Percentiles rank a stretch among this genome's conserved stretches.
Evolutionary conservation across 2,113 vertebrate species (phyloP).

Genomic region (Chloroceryle aenea): DNA sequence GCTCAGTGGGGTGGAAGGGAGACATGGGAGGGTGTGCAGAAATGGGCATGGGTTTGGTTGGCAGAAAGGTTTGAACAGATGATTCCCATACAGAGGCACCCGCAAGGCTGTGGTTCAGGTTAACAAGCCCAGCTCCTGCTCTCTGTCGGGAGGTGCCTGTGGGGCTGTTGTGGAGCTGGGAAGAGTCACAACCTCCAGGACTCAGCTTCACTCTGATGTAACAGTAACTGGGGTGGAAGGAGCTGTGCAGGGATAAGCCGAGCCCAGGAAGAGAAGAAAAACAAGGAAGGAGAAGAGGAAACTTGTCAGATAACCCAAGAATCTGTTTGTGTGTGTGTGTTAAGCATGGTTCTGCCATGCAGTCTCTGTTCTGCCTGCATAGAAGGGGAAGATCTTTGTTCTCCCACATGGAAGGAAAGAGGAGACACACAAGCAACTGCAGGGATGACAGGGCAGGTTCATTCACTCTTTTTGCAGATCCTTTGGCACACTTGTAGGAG

Average conservation of each 20-base stretch:
- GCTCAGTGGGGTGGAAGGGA: neutral
- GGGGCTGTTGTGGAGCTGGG: neutral
- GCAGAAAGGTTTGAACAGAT: neutral
- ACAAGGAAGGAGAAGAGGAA: neutral
- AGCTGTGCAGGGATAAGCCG: neutral
- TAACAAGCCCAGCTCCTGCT: neutral
- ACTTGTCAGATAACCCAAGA: neutral
- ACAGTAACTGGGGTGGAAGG: neutral
- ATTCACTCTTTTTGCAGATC: neutral
- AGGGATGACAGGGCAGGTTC: neutral
- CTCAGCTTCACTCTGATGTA: neutral
- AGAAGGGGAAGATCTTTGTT: neutral
- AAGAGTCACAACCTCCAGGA: neutral
- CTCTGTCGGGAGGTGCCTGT: neutral
- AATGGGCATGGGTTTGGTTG: neutral
- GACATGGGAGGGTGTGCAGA: neutral
- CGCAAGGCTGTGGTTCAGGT: fast-evolving
- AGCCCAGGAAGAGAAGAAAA: neutral
- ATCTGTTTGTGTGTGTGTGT: neutral
- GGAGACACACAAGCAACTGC: neutral
- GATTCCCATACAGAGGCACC: neutral
- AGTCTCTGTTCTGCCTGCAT: neutral
- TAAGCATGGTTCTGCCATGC: neutral
- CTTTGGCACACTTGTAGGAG: neutral
- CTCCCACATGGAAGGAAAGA: neutral